Conservation (phyloP, 2,113 vertebrate genomes). For the Microcebus griseorufus region DNA sequence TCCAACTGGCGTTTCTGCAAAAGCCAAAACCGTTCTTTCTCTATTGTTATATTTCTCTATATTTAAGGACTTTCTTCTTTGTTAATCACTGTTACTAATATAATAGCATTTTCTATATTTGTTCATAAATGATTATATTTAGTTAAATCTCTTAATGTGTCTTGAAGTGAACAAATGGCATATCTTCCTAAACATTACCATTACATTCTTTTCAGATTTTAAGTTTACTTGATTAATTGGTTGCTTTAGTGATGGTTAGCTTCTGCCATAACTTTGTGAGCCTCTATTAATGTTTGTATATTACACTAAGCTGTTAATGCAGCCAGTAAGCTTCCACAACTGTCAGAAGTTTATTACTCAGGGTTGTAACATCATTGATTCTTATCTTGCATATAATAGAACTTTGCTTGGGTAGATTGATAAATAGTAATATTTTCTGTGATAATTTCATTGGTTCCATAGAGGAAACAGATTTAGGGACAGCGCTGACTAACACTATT, state of each 20-base stretch:
- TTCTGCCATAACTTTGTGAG: slow-evolving; percentile 81
- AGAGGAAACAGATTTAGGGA: slow-evolving; percentile 62
- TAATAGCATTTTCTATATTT: not conserved
- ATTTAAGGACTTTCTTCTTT: not conserved
- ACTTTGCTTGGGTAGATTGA: slow-evolving; percentile 40
- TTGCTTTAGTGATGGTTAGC: slow-evolving; percentile 77
- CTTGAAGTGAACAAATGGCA: not conserved
- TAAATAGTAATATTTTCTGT: slow-evolving; percentile 52
- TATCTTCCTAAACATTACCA: not conserved
- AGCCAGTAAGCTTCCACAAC: slow-evolving; percentile 81
- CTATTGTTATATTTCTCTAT: not conserved
- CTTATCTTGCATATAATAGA: not conserved
- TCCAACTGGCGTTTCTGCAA: not conserved
- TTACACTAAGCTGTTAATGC: slow-evolving; percentile 83
- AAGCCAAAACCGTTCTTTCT: not conserved
- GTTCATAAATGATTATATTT: not conserved
- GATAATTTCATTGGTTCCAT: slow-evolving; percentile 41
- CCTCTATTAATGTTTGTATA: slow-evolving; percentile 81
- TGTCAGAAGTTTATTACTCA: slow-evolving; percentile 81
- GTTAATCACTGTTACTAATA: not conserved
- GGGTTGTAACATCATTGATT: slow-evolving; percentile 77
- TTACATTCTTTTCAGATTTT: not conserved
- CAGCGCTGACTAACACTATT: not conserved
- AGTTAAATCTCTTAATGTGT: not conserved
- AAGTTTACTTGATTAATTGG: slow-evolving; percentile 83